A percentile compares a stretch with the other conserved stretches of the same genome.
phyloP scores from a whole-genome alignment of 2,113 vertebrate species.

The Glaucidium brasilianum region DNA sequence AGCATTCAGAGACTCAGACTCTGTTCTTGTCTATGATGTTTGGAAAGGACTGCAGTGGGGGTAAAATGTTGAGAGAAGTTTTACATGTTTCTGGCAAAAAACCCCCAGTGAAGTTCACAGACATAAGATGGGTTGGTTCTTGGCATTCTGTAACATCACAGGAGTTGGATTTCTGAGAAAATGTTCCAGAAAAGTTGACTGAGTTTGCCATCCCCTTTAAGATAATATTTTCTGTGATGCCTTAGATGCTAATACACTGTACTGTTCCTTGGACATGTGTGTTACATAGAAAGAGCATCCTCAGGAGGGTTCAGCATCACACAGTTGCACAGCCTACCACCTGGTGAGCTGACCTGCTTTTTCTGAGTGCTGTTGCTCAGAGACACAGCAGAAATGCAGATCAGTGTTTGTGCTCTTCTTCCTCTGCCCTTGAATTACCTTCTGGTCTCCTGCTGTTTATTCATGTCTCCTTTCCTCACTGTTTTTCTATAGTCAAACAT shows the following conservation, averaged over 20 bases:
- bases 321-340: not conserved
- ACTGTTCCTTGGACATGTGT: not conserved
- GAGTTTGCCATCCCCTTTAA: not conserved
- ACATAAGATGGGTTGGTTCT: not conserved
- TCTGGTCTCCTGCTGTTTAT: not conserved
- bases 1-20: not conserved
- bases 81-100: not conserved
- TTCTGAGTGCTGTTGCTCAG: not conserved
- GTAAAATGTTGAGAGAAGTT: not conserved
- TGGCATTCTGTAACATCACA: not conserved
- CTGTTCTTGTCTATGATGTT: not conserved
- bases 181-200: not conserved
- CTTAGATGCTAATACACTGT: not conserved
- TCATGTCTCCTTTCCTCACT: not conserved
- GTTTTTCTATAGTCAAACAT: not conserved
- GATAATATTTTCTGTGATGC: not conserved
- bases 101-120: not conserved
- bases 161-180: not conserved
- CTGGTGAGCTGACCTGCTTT: slow-evolving; percentile 41
- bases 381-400: not conserved
- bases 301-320: not conserved
- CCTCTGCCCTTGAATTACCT: not conserved
- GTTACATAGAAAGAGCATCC: not conserved
- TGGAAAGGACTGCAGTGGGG: not conserved
- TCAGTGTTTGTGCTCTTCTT: not conserved